A percentile compares a stretch with the other conserved stretches of the same genome.
These are phyloP conservation scores for Urechis unicinctus DNA, from an alignment of 2,888 invertebrate genomes.

Conservation along the genomic window DNA sequence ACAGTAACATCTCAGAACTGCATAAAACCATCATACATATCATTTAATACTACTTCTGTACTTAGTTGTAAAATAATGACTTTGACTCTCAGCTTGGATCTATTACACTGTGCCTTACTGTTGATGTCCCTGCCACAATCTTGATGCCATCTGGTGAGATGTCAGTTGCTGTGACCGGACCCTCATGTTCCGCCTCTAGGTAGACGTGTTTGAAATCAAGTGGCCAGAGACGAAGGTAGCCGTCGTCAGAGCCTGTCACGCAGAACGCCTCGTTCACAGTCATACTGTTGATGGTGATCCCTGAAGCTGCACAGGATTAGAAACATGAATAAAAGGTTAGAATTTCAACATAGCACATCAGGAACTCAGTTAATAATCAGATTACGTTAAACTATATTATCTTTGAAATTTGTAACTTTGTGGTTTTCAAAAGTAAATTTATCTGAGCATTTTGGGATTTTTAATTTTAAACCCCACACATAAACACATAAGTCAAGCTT, in stretches of 20 bases:
- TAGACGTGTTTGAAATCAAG: slow-evolving; percentile 48
- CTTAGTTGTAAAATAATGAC: too few species aligned
- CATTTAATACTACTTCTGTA: too few species aligned
- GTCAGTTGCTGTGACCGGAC: slow-evolving; percentile 42
- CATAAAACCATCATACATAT: too few species aligned
- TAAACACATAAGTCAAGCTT: too few species aligned
- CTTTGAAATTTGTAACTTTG: too few species aligned
- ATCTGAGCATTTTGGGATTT: too few species aligned
- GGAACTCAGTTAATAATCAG: too few species aligned
- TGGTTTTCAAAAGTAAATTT: too few species aligned
- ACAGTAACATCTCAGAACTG: too few species aligned
- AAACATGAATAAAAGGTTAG: not conserved
- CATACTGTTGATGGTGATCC: slow-evolving; percentile 33
- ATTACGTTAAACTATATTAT: not conserved
- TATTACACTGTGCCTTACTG: too few species aligned
- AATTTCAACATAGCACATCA: not conserved
- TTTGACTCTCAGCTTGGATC: too few species aligned
- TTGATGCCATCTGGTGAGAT: slow-evolving; percentile 43
- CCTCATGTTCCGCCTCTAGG: slow-evolving; percentile 49
- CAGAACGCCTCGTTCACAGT: slow-evolving; percentile 47
- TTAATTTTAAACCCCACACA: too few species aligned
- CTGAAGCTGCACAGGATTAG: slow-evolving; percentile 5
- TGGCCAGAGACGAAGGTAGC: slow-evolving; percentile 48
- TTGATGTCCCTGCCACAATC: slow-evolving; percentile 42
- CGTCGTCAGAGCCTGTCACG: slow-evolving; percentile 51